phyloP scores from a whole-genome alignment of 1,140 invertebrate species.

The Atopsyche davidsoni region DNA sequence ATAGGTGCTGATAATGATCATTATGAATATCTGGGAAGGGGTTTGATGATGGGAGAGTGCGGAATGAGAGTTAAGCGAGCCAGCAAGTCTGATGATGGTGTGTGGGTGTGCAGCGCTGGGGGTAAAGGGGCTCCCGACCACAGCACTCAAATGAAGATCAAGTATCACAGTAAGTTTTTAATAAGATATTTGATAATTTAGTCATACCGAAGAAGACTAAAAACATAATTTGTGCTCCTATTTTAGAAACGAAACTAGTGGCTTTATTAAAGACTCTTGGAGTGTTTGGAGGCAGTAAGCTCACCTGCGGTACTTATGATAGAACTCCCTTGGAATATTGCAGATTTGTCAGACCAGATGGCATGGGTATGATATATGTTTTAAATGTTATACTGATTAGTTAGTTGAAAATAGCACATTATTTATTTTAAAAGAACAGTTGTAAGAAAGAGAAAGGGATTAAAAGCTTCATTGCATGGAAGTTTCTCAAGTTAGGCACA shows the following conservation, averaged over 20 bases:
- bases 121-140: background rate
- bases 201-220: too few species aligned
- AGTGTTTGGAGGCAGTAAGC: background rate
- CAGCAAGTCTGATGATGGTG: constrained; percentile 9
- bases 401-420: background rate
- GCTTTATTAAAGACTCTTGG: background rate
- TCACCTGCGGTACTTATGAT: constrained; percentile 22
- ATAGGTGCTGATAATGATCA: constrained; percentile 5
- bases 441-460: too few species aligned
- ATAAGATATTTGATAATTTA: background rate
- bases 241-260: constrained; percentile 8
- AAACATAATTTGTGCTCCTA: too few species aligned
- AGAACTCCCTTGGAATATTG: constrained; percentile 27
- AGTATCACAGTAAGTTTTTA: constrained; percentile 15
- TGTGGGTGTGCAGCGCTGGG: constrained; percentile 25
- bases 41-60: constrained; percentile 20
- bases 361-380: constrained; percentile 24
- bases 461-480: too few species aligned
- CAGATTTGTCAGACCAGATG: constrained; percentile 25
- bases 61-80: constrained; percentile 22
- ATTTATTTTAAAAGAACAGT: background rate
- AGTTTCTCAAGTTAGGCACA: too few species aligned
- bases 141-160: constrained; percentile 5
- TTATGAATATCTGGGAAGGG: constrained; percentile 24
- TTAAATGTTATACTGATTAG: too few species aligned